phyloP scores from a whole-genome alignment of 2,888 invertebrate species.

The Junonia oenone region DNA sequence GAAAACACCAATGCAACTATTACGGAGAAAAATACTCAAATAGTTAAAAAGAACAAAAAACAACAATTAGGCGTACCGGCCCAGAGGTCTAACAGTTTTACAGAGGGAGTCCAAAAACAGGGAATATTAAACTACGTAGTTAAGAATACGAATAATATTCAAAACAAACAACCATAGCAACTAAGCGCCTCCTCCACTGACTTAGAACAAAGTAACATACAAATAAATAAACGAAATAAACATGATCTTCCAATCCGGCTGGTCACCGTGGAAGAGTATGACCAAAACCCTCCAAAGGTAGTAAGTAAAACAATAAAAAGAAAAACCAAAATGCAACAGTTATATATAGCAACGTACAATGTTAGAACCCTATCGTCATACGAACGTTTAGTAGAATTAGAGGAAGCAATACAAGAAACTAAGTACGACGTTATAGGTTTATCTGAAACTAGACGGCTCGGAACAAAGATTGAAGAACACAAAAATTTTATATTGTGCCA shows the following conservation, averaged over 20 bases:
- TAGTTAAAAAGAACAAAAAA: constrained; percentile 19
- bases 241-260: no score
- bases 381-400: no score
- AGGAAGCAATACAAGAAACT: no score
- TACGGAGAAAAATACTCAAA: constrained; percentile 9
- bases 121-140: constrained; percentile 20
- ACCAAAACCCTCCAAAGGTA: no score
- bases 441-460: background rate
- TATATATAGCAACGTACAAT: no score
- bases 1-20: background rate
- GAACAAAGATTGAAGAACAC: background rate
- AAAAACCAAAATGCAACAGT: no score
- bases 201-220: background rate
- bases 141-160: background rate
- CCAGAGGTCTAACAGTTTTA: constrained; percentile 11
- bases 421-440: no score
- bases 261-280: no score
- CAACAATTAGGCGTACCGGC: constrained; percentile 3
- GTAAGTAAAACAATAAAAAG: no score
- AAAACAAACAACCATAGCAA: constrained; percentile 2
- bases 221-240: no score
- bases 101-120: constrained; percentile 19
- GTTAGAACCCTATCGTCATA: no score
- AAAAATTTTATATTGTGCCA: background rate
- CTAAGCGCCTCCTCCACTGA: background rate